Evolutionary conservation across 2,113 vertebrate species (phyloP), one percentile per base, ranked within the genome.

Genomic region (Urocitellus parryii): DNA sequence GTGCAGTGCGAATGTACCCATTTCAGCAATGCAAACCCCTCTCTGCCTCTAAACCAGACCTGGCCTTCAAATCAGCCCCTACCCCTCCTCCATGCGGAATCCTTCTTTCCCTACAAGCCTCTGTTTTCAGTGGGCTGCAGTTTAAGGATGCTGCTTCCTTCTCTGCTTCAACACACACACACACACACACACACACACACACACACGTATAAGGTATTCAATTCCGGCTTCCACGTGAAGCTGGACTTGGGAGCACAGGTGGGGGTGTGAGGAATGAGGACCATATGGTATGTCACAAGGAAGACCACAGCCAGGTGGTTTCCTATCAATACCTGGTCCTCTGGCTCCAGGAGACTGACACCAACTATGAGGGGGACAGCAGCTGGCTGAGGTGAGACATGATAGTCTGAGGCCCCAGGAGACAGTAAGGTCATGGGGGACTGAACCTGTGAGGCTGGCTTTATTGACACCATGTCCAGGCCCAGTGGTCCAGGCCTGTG

Each of bases 61-160:
- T 0, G 0, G 37, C 1, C 67, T 61, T 4, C 37, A 17, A 53
- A 4, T 5, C 4, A 24, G 67, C 14, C 22, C 32, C 51, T 2
- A 1, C 0, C 8, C 53, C 2, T 70, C 11, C 39, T 91, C 48
- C 70, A 53, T 0, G 24, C 27, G 20, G 27, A 72, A 73, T 42
- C 65, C 92, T 53, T 58, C n/a, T 58, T 81, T 8, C 70, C 42
- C 51, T 32, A 37, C 2, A 37, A 72, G 51, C 3, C 27, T 42
- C 34, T 56, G 65, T 42, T 81, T n/a, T 12, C 58, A 73, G 51
- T 16, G 29, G 74, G 16, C 25, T 86, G 48, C 29, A 78, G 63
- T 16, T 25, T 42, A 34, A 68, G 34, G 53, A 45, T 24, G 73
- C 34, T 4, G 1, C 61, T 58, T 25, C 76, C 17, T 81, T 17